Percentiles rank a stretch among this genome's conserved stretches.
Evolutionary conservation across 2,888 invertebrate genomes (phyloP).

Genomic region (Stenurella melanura): DNA sequence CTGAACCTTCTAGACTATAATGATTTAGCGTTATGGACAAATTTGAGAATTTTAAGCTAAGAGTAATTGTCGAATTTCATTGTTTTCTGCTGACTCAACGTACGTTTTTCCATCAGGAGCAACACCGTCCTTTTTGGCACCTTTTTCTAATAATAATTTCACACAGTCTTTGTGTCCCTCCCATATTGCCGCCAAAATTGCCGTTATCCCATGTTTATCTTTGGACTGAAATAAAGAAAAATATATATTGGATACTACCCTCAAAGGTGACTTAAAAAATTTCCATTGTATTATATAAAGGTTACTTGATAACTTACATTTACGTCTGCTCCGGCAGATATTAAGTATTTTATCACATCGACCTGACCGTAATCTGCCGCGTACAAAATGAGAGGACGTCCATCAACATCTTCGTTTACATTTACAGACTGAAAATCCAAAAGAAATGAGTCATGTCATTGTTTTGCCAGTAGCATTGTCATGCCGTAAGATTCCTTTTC

Average conservation of each 20-base stretch:
- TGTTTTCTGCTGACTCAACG: conserved; percentile 91
- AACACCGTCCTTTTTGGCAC: conserved; percentile 86
- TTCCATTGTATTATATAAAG: conserved; percentile 1
- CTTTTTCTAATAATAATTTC: conserved; percentile 88
- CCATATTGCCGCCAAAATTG: conserved; percentile 96
- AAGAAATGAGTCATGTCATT: conserved; percentile 49
- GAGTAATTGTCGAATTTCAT: conserved; percentile 89
- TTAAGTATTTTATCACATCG: conserved; percentile 90
- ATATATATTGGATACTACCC: not conserved
- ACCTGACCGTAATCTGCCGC: conserved; percentile 98
- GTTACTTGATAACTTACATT: conserved; percentile 83
- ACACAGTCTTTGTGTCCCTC: conserved; percentile 96
- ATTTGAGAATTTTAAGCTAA: conserved; percentile 48
- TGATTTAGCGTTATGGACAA: conserved; percentile 44
- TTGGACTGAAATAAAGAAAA: conserved; percentile 79
- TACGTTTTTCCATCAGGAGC: conserved; percentile 93
- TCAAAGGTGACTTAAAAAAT: not conserved
- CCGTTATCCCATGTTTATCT: conserved; percentile 97
- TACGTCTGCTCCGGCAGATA: conserved; percentile 93
- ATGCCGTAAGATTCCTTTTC: not conserved
- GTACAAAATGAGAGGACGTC: conserved; percentile 92
- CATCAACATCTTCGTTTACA: conserved; percentile 91
- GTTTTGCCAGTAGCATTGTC: conserved; percentile 10
- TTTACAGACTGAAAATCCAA: conserved; percentile 76
- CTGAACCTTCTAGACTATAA: conserved; percentile 42